Base-by-base conservation (phyloP, 2,888 invertebrate species). In the Ophion ventricosus region DNA sequence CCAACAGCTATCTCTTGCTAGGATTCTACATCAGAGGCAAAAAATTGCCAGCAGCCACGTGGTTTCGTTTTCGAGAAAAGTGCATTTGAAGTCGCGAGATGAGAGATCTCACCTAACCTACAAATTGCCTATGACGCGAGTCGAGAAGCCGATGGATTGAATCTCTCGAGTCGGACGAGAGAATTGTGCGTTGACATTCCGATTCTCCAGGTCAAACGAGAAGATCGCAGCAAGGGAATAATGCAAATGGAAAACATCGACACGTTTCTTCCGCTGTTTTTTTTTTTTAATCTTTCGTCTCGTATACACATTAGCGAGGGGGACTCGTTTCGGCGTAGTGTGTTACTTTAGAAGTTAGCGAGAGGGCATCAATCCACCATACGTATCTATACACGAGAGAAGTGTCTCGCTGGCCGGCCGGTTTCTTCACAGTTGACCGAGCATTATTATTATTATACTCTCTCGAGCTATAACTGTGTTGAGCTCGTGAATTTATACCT, bases 371-470 rank as follows among this genome's bases (percentile, higher is more conserved):
- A n/a, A 61, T 17, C 35, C 35, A 35, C 40, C 23, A 3, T 14
- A 80, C 25, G 66, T 20, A 49, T 57, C n/a, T n/a, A 59, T 43
- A 54, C 72, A 20, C 26, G 40, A 35, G 35, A 35, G 35, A 35
- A 35, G 5, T 5, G 35, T 35, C 35, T 35, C 35, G 35, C 35
- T 20, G 57, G 80, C 80, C 79, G 79, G 79, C 79, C 80, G 80
- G 80, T 80, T 80, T 80, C 80, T 80, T 80, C 73, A 80, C 80
- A 59, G 80, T 80, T 66, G 80, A 80, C 72, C 66, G 80, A 80
- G 80, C 80, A 63, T 74, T n/a, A 74, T 75, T 57, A 76, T 78
- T 64, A 61, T 78, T 54, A 69, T 77, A 73, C 64, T 25, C 54
- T 66, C 63, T 26, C 54, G 64, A 79, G 78, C 40, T 43, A 59